phyloP scores from a whole-genome alignment of 2,113 vertebrate species.

The Dolichallabes microphthalmus region DNA sequence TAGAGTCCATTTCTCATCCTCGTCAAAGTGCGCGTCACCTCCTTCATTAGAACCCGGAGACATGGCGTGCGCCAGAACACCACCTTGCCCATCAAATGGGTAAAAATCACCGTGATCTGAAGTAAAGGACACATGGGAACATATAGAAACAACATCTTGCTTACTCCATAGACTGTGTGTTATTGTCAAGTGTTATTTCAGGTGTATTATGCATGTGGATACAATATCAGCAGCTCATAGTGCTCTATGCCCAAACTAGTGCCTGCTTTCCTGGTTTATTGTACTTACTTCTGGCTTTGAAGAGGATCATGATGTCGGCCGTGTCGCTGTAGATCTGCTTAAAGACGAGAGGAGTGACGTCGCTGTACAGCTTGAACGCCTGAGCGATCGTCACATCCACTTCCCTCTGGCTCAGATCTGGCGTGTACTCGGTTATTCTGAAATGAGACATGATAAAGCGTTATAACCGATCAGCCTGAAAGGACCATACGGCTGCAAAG shows the following conservation, averaged over 20 bases:
- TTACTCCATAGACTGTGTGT: neutral
- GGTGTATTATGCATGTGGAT: no score
- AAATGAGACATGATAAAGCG: no score
- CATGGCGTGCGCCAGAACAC: conserved; percentile 72
- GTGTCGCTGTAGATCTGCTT: conserved; percentile 61
- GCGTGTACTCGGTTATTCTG: conserved; percentile 71
- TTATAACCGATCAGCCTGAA: no score
- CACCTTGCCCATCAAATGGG: conserved; percentile 69
- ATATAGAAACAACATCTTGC: neutral
- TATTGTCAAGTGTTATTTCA: neutral
- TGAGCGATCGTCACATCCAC: conserved; percentile 64
- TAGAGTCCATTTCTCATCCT: conserved; percentile 72
- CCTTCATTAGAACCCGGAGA: conserved; percentile 63
- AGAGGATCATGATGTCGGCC: conserved; percentile 74
- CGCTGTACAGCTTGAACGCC: conserved; percentile 72
- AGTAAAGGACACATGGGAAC: neutral
- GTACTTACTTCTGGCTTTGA: conserved; percentile 64
- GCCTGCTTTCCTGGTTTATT: neutral
- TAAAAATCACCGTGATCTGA: conserved; percentile 71
- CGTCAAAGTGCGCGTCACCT: conserved; percentile 77
- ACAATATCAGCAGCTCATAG: neutral
- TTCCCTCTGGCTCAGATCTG: conserved; percentile 57
- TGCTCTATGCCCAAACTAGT: neutral
- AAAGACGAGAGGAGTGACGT: conserved; percentile 70
- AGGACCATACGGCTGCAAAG: no score